Percentiles rank a stretch among this genome's conserved stretches.
Evolutionary conservation across 2,113 vertebrate species (phyloP).

Genomic region (Gopherus flavomarginatus): DNA sequence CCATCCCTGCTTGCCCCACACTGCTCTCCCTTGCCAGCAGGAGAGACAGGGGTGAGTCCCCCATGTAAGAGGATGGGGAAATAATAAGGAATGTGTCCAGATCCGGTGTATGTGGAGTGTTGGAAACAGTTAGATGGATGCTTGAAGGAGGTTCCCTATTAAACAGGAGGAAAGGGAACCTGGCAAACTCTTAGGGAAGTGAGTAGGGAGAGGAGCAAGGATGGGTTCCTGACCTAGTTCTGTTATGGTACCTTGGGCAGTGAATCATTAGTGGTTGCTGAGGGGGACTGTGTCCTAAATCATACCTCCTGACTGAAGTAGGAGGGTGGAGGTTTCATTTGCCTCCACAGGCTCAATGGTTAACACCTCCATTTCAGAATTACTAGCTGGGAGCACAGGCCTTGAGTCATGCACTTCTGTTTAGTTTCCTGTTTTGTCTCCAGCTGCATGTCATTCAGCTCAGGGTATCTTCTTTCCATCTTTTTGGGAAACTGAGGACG

Average conservation of each 20-base stretch:
- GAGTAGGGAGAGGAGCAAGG: neutral
- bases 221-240: neutral
- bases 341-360: accelerated
- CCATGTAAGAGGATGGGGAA: neutral
- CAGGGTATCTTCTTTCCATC: accelerated
- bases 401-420: accelerated
- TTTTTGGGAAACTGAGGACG: neutral
- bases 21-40: neutral
- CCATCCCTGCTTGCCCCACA: neutral
- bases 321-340: neutral
- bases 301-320: neutral
- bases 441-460: neutral
- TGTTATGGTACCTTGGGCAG: neutral
- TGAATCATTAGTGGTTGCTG: neutral
- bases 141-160: neutral
- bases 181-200: neutral
- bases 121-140: neutral
- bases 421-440: neutral
- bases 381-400: neutral
- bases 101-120: neutral
- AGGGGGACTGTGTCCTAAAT: neutral
- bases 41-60: neutral
- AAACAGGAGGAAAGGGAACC: neutral
- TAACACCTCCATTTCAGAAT: accelerated
- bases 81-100: neutral